Evolutionary conservation across 2,113 vertebrate genomes (phyloP), one percentile per base, ranked within the genome.

Genomic region (Brachypteracias leptosomus): DNA sequence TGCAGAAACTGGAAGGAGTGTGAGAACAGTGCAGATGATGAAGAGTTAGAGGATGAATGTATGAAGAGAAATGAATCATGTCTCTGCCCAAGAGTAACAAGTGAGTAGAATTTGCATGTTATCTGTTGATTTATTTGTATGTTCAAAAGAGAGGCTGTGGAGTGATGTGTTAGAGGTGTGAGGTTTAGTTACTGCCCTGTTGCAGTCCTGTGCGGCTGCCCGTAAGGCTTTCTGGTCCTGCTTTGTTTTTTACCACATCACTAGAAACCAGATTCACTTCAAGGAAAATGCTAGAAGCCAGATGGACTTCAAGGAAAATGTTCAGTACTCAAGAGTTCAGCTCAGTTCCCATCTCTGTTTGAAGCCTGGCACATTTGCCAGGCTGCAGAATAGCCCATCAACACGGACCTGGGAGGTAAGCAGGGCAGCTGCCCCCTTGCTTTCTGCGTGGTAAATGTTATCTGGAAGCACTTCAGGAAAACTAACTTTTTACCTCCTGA

Each of bases 371-470:
- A 7, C 1, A 8, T 26, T 49, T n/a, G 20, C 20, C 33, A 20
- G 28, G 58, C 31, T 57, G 73, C 36, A 35, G 59, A 62, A 9
- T 29, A 42, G 44, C 38, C 42, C 38, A 8, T 2, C 11, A 9
- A 6, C 57, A 31, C 16, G 6, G 35, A 7, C 35, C 36, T 14
- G 13, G 29, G 28, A 62, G 31, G n/a, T 10, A 26, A 65, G 36
- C 0, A 0, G 44, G 38, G 22, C 21, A 24, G 16, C 22, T 42
- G 19, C 49, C 47, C n/a, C 15, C 2, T 2, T 9, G 17, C 40
- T 25, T 28, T 49, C 42, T 15, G 11, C 51, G n/a, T n/a, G n/a
- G n/a, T n/a, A n/a, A 28, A 8, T 52, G 33, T 24, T 54, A 42
- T 87, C 21, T 52, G 66, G 22, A 25, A 79, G 18, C 15, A 16